phyloP scores from a whole-genome alignment of 2,113 vertebrate species.

The Lycaon pictus region DNA sequence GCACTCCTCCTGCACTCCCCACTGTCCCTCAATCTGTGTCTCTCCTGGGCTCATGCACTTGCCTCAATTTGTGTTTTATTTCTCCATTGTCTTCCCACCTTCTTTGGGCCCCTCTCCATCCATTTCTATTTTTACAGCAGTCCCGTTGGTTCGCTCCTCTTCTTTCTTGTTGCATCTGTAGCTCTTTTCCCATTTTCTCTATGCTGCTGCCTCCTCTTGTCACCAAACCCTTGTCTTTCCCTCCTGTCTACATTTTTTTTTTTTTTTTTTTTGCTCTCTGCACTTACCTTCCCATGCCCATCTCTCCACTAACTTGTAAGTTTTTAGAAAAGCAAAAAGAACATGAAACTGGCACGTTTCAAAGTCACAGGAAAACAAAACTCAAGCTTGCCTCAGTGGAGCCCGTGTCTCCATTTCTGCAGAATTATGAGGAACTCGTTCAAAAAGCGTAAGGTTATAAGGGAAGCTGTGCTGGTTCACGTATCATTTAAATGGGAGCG shows the following conservation, averaged over 20 bases:
- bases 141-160: background rate
- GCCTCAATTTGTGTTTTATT: background rate
- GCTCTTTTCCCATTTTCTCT: background rate
- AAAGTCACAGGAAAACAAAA: conserved; percentile 32
- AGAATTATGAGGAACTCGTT: background rate
- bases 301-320: conserved; percentile 4
- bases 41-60: background rate
- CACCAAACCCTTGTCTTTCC: background rate
- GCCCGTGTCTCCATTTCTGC: background rate
- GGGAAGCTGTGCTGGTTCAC: background rate
- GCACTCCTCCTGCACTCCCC: background rate
- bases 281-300: background rate
- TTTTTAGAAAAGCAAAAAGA: conserved; percentile 49
- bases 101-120: background rate
- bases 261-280: background rate
- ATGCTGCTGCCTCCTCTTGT: background rate
- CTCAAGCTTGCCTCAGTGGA: background rate
- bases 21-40: background rate
- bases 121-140: conserved; percentile 29
- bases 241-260: background rate
- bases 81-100: background rate
- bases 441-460: background rate
- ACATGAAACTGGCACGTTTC: background rate
- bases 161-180: background rate
- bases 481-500: background rate